phyloP scores from a whole-genome alignment of 2,797 vertebrate genomes.

The Acanthurus leucopareius region DNA sequence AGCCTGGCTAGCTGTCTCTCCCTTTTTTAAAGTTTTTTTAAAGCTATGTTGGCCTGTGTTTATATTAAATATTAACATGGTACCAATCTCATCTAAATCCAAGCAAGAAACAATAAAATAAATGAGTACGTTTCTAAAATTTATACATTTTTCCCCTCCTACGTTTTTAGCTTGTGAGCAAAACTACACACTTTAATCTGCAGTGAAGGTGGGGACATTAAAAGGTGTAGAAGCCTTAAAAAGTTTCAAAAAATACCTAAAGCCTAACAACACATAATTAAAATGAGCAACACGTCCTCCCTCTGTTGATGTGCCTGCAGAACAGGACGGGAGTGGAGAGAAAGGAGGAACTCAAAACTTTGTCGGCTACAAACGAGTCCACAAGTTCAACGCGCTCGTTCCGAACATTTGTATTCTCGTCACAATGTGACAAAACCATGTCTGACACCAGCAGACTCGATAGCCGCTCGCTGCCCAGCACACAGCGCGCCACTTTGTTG shows the following conservation, averaged over 20 bases:
- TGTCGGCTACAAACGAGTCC: not conserved
- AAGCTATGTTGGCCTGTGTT: too few species aligned
- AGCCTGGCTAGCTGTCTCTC: too few species aligned
- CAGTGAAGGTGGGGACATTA: too few species aligned
- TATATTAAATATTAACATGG: too few species aligned
- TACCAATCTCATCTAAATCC: too few species aligned
- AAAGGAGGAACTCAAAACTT: not conserved
- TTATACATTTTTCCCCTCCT: too few species aligned
- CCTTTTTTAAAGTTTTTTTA: too few species aligned
- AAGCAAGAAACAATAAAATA: too few species aligned
- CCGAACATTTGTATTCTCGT: conserved; percentile 3
- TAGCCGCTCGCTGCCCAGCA: not conserved
- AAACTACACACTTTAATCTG: not conserved
- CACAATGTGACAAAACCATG: not conserved
- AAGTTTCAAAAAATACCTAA: not conserved
- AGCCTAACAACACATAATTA: not conserved
- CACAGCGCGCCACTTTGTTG: not conserved
- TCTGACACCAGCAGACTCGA: not conserved
- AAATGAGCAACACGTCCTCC: not conserved
- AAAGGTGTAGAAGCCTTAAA: not conserved
- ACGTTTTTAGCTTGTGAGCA: not conserved
- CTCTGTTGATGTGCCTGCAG: not conserved
- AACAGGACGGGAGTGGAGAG: not conserved
- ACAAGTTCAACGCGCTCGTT: not conserved
- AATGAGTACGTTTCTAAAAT: too few species aligned